Evolutionary conservation across 2,113 vertebrate genomes (phyloP), one percentile per base, ranked within the genome.

Genomic region (Hyperopisus bebe): DNA sequence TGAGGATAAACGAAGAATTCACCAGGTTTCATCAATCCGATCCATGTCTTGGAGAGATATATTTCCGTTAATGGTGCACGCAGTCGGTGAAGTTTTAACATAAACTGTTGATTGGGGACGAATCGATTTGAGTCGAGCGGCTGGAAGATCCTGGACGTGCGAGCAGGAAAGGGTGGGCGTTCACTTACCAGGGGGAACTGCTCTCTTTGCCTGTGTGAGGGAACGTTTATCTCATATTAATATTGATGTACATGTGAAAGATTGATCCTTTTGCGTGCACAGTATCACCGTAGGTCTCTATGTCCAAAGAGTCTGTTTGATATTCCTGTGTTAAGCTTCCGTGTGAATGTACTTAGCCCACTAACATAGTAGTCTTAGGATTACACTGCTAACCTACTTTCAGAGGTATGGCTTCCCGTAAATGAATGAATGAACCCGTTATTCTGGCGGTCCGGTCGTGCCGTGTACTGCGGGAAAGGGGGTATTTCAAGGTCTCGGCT

Each of bases 341-440:
- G 15, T 47, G 15, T 89, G 21, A 48, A 21, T 42, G 19, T 39
- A 50, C 35, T 82, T 53, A 89, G 47, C 88, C 70, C 50, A 83
- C 70, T 89, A 31, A 82, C 70, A 50, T 24, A 53, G 46, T 62
- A 66, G 13, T 62, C 2, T 55, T 44, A 80, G 74, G 89, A 88
- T 90, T 88, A 89, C 62, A 88, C 89, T 84, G 58, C 55, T 90
- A 90, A 90, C 70, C 89, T 88, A 82, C 70, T 88, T 90, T 87
- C n/a, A 15, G 44, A n/a, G 5, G 21, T 51, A 48, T 55, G 42
- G 82, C 44, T n/a, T 44, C 17, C 9, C 39, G 7, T 48, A 77
- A 77, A 31, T 77, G 35, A 80, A 31, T 77, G 35, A 80, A 35
- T 80, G 27, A 62, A 62, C 35, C 27, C 3, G 53, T 80, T 80